A percentile compares a stretch with the other conserved stretches of the same genome.
phyloP scores from a whole-genome alignment of 1,140 invertebrate genomes.

The Drosophila tropicalis region DNA sequence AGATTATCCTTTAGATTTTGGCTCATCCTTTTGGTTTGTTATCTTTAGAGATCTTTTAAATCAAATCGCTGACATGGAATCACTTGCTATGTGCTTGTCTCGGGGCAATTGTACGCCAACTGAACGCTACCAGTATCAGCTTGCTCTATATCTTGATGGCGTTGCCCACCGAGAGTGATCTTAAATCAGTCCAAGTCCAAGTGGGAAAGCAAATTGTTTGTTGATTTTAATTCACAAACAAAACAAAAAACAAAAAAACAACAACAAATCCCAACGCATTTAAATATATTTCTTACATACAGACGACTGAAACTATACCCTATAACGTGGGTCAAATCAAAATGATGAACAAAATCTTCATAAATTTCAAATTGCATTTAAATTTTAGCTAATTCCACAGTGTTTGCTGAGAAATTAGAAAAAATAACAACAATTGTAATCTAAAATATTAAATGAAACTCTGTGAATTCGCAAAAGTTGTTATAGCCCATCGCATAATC shows the following conservation, averaged over 20 bases:
- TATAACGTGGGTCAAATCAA: background rate
- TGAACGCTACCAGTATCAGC: conserved; percentile 21
- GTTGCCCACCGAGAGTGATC: conserved; percentile 21
- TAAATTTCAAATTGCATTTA: too few species aligned
- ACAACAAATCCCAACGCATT: background rate
- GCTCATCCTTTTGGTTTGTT: conserved; percentile 26
- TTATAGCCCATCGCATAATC: too few species aligned
- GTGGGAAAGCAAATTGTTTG: conserved; percentile 26
- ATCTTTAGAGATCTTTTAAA: background rate
- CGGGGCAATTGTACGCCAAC: conserved; percentile 46
- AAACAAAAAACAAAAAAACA: background rate
- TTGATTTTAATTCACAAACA: conserved; percentile 30
- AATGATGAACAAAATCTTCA: too few species aligned
- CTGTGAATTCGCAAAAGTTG: too few species aligned
- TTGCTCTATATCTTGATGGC: conserved; percentile 54
- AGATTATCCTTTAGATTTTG: conserved; percentile 28
- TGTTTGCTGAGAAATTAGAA: too few species aligned
- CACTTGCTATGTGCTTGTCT: conserved; percentile 9
- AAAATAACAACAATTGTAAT: too few species aligned
- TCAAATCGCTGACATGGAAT: background rate
- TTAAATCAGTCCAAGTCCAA: conserved; percentile 34
- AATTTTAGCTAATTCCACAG: too few species aligned
- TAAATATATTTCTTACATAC: background rate
- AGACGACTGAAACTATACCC: conserved; percentile 30
- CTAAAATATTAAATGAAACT: too few species aligned